Base-by-base conservation (phyloP, 2,113 vertebrate genomes). In the Myxocyprinus asiaticus region DNA sequence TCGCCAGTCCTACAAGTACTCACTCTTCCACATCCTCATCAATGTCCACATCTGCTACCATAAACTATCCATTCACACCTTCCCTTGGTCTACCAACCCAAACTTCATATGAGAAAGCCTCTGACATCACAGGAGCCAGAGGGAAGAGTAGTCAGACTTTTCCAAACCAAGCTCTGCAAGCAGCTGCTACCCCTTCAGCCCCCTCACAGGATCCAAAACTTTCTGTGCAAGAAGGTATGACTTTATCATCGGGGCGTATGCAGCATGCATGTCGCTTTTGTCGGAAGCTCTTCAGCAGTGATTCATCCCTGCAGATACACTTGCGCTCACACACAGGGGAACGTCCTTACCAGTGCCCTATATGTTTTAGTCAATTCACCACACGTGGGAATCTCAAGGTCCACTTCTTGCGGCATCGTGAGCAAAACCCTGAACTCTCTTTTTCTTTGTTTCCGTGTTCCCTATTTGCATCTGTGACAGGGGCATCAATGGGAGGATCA, bases 331-430 rank as follows among this genome's bases (percentile, higher is more conserved):
- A 97, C 71, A 97, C 96, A 0, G 96, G 96, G 0, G 96, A 97
- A 77, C 90, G 95, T 61, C 96, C 96, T 47, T 97, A 97, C 85
- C 95, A 96, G 82, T 97, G 96, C 86, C 95, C 94, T 0, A 94
- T 97, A 62, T 97, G 96, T 50, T 89, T 96, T 79, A 97, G 96
- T 84, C 94, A 96, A 7, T 97, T 97, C 77, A 96, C 96, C 79
- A 97, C 96, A 6, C 91, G 95, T 0, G 96, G 96, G 59, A 97
- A 97, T 87, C 93, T 97, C 7, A 97, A 97, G 86, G 96, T 96
- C 10, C 96, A 97, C 75, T 97, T 96, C 83, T 92, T 97, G 82
- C 90, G 96, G 6, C 96, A 97, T 85, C 92, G 95, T 3, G 95
- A 97, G 85, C 95, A 95, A 80, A 95, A 95, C 77, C 96, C 96